A percentile compares a stretch with the other conserved stretches of the same genome.
phyloP scores from a whole-genome alignment of 2,888 invertebrate genomes.

The Lasioglossum calceatum region DNA sequence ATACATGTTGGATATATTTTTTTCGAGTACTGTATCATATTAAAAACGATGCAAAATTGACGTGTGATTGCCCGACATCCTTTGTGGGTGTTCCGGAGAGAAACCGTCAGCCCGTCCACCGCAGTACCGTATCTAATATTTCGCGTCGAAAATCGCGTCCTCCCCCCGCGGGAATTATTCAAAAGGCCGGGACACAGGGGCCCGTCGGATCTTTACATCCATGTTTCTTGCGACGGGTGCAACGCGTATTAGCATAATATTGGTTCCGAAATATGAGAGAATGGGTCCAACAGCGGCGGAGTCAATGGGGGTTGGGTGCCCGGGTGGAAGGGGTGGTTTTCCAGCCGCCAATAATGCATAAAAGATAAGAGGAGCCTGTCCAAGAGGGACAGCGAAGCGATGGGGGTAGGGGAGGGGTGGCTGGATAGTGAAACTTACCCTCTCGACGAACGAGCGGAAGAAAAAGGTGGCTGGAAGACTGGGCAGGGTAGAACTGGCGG shows the following conservation, averaged over 20 bases:
- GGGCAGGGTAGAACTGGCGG: conserved; percentile 6
- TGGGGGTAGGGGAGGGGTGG: background rate
- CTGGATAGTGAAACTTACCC: conserved; percentile 62
- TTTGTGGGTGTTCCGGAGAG: background rate
- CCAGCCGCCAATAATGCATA: conserved; percentile 78
- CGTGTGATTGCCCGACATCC: background rate
- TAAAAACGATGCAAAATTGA: background rate
- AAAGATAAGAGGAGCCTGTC: conserved; percentile 77
- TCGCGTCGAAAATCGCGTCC: background rate
- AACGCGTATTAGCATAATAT: conserved; percentile 79
- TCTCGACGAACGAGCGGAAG: conserved; percentile 35
- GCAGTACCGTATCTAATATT: conserved; percentile 35
- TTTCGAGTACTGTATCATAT: background rate
- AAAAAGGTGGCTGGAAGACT: conserved; percentile 35
- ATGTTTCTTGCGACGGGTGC: conserved; percentile 56
- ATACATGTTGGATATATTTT: background rate
- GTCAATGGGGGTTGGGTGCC: conserved; percentile 5
- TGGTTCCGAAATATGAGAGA: conserved; percentile 78
- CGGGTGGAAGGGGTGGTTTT: conserved; percentile 39
- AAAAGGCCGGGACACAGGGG: conserved; percentile 46
- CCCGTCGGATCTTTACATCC: conserved; percentile 32
- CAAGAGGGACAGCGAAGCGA: conserved; percentile 58
- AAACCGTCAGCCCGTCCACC: background rate
- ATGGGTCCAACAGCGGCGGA: conserved; percentile 55
- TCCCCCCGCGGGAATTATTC: conserved; percentile 60